These are phyloP conservation scores for Pinna nobilis DNA, from an alignment of 1,140 invertebrate genomes.

Conservation along the genomic window DNA sequence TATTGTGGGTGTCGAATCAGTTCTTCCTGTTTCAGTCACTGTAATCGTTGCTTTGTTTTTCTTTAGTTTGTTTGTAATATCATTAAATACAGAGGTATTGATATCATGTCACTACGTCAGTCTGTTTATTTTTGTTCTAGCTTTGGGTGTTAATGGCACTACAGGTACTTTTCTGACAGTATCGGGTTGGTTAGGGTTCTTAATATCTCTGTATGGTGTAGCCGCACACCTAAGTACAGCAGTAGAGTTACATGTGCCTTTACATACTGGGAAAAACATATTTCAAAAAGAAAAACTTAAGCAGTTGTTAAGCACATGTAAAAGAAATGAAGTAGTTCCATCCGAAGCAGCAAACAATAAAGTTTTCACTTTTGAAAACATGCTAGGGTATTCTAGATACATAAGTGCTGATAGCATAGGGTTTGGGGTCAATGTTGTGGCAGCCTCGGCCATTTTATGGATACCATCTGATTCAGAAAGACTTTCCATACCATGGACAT, in stretches of 20 bases:
- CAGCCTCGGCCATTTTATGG: conserved; percentile 52
- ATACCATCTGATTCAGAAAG: conserved; percentile 24
- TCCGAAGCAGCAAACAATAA: not conserved
- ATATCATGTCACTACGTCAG: conserved; percentile 46
- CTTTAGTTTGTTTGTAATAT: conserved; percentile 41
- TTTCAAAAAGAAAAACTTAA: conserved; percentile 28
- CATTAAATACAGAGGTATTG: conserved; percentile 53
- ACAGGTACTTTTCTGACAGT: conserved; percentile 46
- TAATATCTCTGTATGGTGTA: conserved; percentile 57
- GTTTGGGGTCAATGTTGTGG: conserved; percentile 54
- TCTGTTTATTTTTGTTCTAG: conserved; percentile 48
- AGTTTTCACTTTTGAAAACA: conserved; percentile 31
- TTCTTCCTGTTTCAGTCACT: conserved; percentile 37
- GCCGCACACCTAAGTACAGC: conserved; percentile 46
- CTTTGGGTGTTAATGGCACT: conserved; percentile 45
- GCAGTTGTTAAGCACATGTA: no score
- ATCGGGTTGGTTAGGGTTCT: conserved; percentile 56
- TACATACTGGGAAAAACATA: conserved; percentile 48
- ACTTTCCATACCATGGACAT: conserved; percentile 50
- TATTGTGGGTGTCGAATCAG: no score
- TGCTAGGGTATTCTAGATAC: conserved; percentile 60
- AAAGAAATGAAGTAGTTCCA: conserved; percentile 26
- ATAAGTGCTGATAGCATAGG: conserved; percentile 52
- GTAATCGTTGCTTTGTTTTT: conserved; percentile 50
- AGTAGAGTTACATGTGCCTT: conserved; percentile 32